phyloP scores from a whole-genome alignment of 1,140 invertebrate species.

The Venustaconcha ellipsiformis region DNA sequence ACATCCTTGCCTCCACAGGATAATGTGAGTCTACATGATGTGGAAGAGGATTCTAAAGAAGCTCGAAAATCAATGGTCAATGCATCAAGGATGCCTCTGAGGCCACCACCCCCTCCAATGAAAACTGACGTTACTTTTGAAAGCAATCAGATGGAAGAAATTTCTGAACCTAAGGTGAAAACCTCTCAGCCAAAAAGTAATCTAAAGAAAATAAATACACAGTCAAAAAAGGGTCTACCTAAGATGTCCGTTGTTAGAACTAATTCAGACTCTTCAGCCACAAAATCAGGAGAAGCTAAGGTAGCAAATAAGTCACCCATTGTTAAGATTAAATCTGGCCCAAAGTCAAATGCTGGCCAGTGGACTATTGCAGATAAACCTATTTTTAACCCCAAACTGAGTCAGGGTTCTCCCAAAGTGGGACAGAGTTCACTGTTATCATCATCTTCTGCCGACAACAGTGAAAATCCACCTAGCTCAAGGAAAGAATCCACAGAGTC shows the following conservation, averaged over 20 bases:
- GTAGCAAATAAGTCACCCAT: background rate
- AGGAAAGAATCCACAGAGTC: slow-evolving; percentile 27
- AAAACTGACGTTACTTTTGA: slow-evolving; percentile 17
- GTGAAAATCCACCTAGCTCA: background rate
- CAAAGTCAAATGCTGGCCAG: background rate
- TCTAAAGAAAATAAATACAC: too few relatives aligned
- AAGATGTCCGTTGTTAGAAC: too few relatives aligned
- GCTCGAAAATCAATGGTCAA: slow-evolving; percentile 21
- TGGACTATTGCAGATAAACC: slow-evolving; percentile 7
- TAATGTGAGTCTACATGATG: slow-evolving; percentile 2
- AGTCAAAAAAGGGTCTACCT: too few relatives aligned
- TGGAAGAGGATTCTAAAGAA: background rate
- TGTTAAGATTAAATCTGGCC: slow-evolving; percentile 18
- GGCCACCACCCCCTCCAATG: slow-evolving; percentile 19
- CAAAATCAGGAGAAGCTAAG: background rate
- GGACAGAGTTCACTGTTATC: background rate
- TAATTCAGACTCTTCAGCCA: background rate
- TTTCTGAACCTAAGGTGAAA: too few relatives aligned
- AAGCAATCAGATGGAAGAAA: background rate
- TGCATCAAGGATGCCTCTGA: slow-evolving; percentile 11
- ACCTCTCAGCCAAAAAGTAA: too few relatives aligned
- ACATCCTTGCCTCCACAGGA: slow-evolving; percentile 28
- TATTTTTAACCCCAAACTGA: slow-evolving; percentile 23
- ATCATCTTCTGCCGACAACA: background rate
- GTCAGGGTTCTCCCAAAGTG: slow-evolving; percentile 2